Evolutionary conservation across 2,797 vertebrate genomes (phyloP), one percentile per base, ranked within the genome.

Genomic region (Gobio occitaniae): DNA sequence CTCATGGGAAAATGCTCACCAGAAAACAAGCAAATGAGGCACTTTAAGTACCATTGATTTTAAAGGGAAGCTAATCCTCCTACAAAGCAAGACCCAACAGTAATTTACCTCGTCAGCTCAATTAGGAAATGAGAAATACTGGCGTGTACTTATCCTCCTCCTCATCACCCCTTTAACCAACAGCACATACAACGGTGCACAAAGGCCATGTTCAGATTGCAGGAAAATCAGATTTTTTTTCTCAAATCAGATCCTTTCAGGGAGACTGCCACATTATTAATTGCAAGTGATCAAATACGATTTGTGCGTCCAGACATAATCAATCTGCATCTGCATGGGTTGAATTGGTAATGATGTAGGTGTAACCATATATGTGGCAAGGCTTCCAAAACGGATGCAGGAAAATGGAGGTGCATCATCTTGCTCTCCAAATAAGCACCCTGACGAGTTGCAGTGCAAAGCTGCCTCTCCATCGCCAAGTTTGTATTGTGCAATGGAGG

Each of bases 101-200:
- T 93, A 92, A 95, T 95, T 95, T 94, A 95, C 91, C 91, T 93
- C 91, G 91, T 94, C 93, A 92, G 88, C 90, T 92, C 93, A 94
- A 94, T 95, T 95, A 94, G 93, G 87, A 95, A 95, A 96, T 95
- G 92, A 93, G 91, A 93, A 86, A 87, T 59, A 80, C 70, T 85
- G 50, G 56, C 68, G 80, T 80, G 66, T 69, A 75, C 65, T 81
- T 87, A 76, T 82, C 63, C 79, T 84, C 85, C 80, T 90, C 70
- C 74, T 82, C 63, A 83, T 75, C 78, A 68, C 61, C 59, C 38
- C 11, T 63, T 72, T 41, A 82, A 63, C 69, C 19, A 74, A 74
- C 41, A 63, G 3, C 69, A 82, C 41, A 83, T 83, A 68, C 44
- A 52, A 76, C 15, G 19, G 71, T 41, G 10, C 47, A 54, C 47